phyloP scores from a whole-genome alignment of 2,888 invertebrate genomes.

The Syrista parreyssii region DNA sequence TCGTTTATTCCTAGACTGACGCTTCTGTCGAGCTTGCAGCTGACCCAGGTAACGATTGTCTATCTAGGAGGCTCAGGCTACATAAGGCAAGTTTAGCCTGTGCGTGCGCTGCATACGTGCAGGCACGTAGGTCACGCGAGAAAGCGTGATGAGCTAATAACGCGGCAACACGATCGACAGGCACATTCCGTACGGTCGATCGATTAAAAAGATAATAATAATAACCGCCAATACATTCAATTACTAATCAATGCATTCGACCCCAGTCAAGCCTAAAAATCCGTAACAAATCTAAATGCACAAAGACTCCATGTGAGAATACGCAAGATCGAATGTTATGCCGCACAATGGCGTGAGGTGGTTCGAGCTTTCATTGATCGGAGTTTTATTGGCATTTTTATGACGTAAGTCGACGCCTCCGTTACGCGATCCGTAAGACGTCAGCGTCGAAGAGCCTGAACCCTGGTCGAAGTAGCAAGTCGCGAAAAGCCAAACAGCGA shows the following conservation, averaged over 20 bases:
- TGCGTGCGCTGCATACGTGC: not conserved
- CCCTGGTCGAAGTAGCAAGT: not conserved
- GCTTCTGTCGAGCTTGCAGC: not conserved
- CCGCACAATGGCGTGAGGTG: not conserved
- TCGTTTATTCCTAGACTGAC: not conserved
- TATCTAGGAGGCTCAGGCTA: not conserved
- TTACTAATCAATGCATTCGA: not conserved
- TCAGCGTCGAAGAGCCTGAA: not conserved
- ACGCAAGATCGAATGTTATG: not conserved
- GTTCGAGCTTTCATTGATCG: slow-evolving; percentile 12
- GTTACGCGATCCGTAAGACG: not conserved
- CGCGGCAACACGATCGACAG: not conserved
- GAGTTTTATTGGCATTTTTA: slow-evolving; percentile 19
- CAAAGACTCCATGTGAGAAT: not conserved
- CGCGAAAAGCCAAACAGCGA: not conserved
- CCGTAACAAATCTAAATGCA: not conserved
- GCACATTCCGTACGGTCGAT: not conserved
- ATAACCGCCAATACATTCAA: not conserved
- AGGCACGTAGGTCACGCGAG: not conserved
- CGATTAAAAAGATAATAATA: not conserved
- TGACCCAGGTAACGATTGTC: not conserved
- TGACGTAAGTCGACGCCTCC: slow-evolving; percentile 11
- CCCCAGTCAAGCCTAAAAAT: not conserved
- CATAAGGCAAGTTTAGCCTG: not conserved
- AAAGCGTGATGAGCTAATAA: not conserved